Conservation (phyloP, 2,113 vertebrate genomes). For the Mormyrus lacerda region DNA sequence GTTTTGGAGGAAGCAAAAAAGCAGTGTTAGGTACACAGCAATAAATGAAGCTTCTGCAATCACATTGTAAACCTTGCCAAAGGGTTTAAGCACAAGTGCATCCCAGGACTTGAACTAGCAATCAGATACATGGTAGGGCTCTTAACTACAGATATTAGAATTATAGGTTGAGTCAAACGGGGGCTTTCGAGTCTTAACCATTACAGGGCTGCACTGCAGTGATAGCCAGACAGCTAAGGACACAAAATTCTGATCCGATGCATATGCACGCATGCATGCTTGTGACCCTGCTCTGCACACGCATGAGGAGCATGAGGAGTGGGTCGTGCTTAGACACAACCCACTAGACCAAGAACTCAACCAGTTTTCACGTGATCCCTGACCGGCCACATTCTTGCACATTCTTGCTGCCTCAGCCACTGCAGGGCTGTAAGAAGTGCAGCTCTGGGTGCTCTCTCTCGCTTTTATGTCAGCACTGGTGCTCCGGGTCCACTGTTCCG, state of each 20-base stretch:
- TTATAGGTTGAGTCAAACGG: background rate
- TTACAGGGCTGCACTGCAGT: background rate
- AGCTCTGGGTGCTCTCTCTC: slow-evolving; percentile 35
- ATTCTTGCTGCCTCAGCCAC: slow-evolving; percentile 8
- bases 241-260: background rate
- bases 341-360: slow-evolving; percentile 45
- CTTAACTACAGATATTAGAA: background rate
- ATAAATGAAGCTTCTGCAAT: background rate
- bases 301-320: slow-evolving; percentile 28
- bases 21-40: background rate
- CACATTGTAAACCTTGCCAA: background rate
- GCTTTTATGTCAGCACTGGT: slow-evolving; percentile 32
- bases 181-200: background rate
- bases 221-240: background rate
- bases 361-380: slow-evolving; percentile 53
- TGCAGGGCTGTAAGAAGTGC: slow-evolving; percentile 23
- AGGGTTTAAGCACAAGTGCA: background rate
- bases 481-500: slow-evolving; percentile 26
- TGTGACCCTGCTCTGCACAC: background rate
- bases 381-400: slow-evolving; percentile 48
- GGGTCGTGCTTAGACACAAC: slow-evolving; percentile 26
- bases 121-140: background rate
- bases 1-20: background rate
- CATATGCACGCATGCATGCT: background rate
- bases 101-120: background rate